A percentile compares a stretch with the other conserved stretches of the same genome.
Conservation (phyloP, 2,888 invertebrate species). For the Cerceris rybyensis region DNA sequence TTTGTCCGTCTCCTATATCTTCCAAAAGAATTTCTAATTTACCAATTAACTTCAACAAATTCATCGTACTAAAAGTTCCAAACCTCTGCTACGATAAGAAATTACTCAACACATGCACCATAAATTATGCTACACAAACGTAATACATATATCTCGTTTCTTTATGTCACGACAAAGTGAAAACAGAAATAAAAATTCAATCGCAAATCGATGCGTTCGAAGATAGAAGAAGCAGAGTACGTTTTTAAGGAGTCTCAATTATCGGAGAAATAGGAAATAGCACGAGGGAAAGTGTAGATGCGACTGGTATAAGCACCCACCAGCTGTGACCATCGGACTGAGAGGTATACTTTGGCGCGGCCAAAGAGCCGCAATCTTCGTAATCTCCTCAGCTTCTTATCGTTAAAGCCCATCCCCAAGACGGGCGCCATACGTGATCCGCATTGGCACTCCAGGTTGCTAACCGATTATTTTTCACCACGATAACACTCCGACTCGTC, state of each 20-base stretch:
- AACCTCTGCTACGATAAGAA: too few species aligned
- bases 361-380: slow-evolving; percentile 85
- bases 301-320: slow-evolving; percentile 77
- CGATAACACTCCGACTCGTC: slow-evolving; percentile 66
- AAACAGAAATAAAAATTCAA: too few species aligned
- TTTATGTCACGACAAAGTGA: too few species aligned
- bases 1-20: too few species aligned
- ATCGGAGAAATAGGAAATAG: slow-evolving; percentile 18
- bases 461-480: slow-evolving; percentile 65
- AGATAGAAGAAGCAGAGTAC: not conserved
- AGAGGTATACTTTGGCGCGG: slow-evolving; percentile 85
- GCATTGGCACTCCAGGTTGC: slow-evolving; percentile 81
- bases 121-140: too few species aligned
- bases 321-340: slow-evolving; percentile 85
- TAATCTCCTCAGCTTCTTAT: slow-evolving; percentile 84
- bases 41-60: too few species aligned
- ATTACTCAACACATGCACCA: too few species aligned
- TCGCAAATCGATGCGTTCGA: not conserved
- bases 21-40: too few species aligned
- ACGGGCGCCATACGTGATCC: slow-evolving; percentile 80
- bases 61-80: too few species aligned
- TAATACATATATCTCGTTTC: too few species aligned
- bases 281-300: slow-evolving; percentile 46
- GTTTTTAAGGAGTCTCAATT: slow-evolving; percentile 35
- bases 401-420: slow-evolving; percentile 83